Evolutionary conservation across 2,888 invertebrate species (phyloP).

Genomic region (Litoditis marina): DNA sequence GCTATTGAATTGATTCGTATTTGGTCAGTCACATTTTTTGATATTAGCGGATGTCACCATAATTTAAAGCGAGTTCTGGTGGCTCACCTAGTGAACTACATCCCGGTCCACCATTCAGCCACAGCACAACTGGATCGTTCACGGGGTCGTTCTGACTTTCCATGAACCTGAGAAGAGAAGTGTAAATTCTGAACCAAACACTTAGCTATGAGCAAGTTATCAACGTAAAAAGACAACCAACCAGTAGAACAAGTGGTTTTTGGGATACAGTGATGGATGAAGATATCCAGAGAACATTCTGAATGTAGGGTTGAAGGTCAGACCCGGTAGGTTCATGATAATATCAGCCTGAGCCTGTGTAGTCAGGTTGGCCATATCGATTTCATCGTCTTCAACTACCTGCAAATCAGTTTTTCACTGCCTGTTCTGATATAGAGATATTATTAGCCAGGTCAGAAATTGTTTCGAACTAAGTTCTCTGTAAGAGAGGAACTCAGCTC

Average conservation of each 20-base stretch:
- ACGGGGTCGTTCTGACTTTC: conserved; percentile 57
- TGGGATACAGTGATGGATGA: conserved; percentile 23
- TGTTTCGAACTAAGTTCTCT: too few relatives aligned
- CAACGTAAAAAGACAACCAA: too few relatives aligned
- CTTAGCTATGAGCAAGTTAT: neutral
- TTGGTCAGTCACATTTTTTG: too few relatives aligned
- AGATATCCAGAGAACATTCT: conserved; percentile 41
- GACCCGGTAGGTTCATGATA: conserved; percentile 28
- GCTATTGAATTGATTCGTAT: too few relatives aligned
- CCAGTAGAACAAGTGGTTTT: conserved; percentile 37
- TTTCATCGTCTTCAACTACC: neutral
- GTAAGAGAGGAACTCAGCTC: too few relatives aligned
- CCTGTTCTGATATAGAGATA: too few relatives aligned
- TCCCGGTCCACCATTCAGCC: conserved; percentile 66
- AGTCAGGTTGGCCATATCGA: conserved; percentile 11
- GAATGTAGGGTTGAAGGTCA: conserved; percentile 29
- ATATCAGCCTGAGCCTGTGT: conserved; percentile 22
- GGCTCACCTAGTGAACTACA: conserved; percentile 64
- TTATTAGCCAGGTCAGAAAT: too few relatives aligned
- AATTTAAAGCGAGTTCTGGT: too few relatives aligned
- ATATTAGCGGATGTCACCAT: too few relatives aligned
- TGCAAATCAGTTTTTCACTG: neutral
- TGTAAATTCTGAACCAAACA: too few relatives aligned
- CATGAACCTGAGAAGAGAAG: too few relatives aligned
- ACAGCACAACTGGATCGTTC: conserved; percentile 62